Evolutionary conservation across 2,797 vertebrate genomes (phyloP).

Genomic region (Carduelis carduelis): DNA sequence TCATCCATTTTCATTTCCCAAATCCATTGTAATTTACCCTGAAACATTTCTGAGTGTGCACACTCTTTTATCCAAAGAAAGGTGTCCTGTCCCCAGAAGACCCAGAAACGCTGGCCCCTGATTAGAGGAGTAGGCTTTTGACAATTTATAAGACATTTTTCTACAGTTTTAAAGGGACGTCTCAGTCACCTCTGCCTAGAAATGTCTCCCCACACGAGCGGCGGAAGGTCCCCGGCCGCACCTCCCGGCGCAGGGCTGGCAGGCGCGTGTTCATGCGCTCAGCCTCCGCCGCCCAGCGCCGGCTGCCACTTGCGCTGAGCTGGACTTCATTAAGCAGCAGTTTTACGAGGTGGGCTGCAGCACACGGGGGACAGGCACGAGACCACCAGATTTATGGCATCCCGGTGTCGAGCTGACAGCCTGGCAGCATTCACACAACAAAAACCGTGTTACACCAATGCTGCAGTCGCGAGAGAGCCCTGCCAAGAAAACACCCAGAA

Average conservation of each 20-base stretch:
- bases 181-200: neutral
- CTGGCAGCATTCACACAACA: constrained; percentile 23
- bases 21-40: neutral
- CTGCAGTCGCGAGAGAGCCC: rapidly evolving
- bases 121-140: neutral
- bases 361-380: constrained; percentile 42
- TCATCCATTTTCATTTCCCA: constrained; percentile 23
- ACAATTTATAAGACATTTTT: neutral
- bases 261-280: neutral
- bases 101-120: neutral
- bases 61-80: neutral
- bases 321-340: constrained; percentile 67
- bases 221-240: neutral
- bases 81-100: neutral
- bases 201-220: neutral
- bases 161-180: neutral
- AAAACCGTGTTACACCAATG: neutral
- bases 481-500: neutral
- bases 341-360: constrained; percentile 70
- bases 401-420: constrained; percentile 33
- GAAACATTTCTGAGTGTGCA: neutral
- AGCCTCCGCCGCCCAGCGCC: neutral
- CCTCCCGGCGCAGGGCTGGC: neutral
- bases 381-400: constrained; percentile 61
- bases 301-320: constrained; percentile 16